Base-by-base conservation (phyloP, 2,113 vertebrate genomes). In the Chamaea fasciata region DNA sequence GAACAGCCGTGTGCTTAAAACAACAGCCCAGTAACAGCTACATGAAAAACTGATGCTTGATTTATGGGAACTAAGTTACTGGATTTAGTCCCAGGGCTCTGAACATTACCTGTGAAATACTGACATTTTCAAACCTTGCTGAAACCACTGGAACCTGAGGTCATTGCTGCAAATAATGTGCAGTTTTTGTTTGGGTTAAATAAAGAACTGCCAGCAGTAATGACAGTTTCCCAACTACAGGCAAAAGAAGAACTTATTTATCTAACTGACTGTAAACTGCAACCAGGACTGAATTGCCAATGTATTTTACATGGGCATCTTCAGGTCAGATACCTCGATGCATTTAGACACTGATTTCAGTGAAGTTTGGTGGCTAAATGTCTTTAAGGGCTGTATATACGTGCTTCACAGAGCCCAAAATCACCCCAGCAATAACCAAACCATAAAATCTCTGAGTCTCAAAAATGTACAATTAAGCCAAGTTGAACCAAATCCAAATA, bases 1-100 rank as follows among this genome's bases (percentile, higher is more conserved):
- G 94, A 96, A 97, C 87, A 96, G 94, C 69, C 95, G 78, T 79
- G 94, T 94, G 95, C 95, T 98, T 97, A 94, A 97, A 96, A 96
- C 97, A 89, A n/a, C 21, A 92, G 91, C 86, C 92, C 95, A 92
- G 80, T 71, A 89, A 94, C 71, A 96, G 84, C 53, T 86, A 87
- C 35, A 64, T 1, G n/a, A 53, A 75, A 49, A 91, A 78, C 13
- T 57, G 68, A 83, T 69, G 39, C 57, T 84, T 92, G 70, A 83
- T 87, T 88, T 83, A 92, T 49, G 55, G 41, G 50, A 94, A 70
- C 26, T 75, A 92, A 90, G 70, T 95, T 92, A 68, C 3, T 1
- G 0, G 27, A 63, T 39, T 73, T 37, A 81, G 49, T 55, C 21
- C 13, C 35, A 75, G 62, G 10, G 50, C 76, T 71, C 46, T 75